Base-by-base conservation (phyloP, 2,888 invertebrate genomes). In the Synergus laeviventris region DNA sequence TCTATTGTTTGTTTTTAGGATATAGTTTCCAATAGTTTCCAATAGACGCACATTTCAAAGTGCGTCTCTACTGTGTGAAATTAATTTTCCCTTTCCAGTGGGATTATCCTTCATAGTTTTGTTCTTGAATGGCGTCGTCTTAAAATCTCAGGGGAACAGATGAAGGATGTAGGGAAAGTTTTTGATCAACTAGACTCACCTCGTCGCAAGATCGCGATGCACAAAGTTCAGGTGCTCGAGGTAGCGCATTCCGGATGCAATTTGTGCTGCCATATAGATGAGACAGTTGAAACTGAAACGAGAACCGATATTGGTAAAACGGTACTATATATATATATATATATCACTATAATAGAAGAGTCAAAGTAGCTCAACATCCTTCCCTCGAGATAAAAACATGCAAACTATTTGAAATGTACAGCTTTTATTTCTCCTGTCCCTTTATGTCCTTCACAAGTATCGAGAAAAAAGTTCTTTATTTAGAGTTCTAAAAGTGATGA, bases 191-290 rank as follows among this genome's bases (percentile, higher is more conserved):
- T 61, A 66, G 31, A 85, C 87, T 88, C 86, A 94, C 94, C 95
- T 94, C 56, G 97, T 95, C 74, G 97, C 97, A 85, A 97, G 92
- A 91, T 98, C 97, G 66, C 97, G 93, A 91, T 98, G 98, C 73
- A 98, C 97, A 90, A 97, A 97, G 91, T 97, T 96, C 83, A 97
- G 92, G 70, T 96, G 94, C 92, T 98, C 95, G 86, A 98, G 92
- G 91, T 97, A 97, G 87, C 95, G 94, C 97, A 97, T 97, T 16
- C 97, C 97, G 4, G 96, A 95, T 1, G 97, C 96, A 81, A 98
- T 94, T 91, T 98, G 97, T 75, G 95, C 94, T 64, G 96, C 96
- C 91, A 97, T 94, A 91, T 95, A 96, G 82, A 97, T 93, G 88
- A 97, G 93, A 91, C 94, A 94, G 88, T 94, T 94, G 91, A 94